A percentile compares a stretch with the other conserved stretches of the same genome.
Evolutionary conservation across 2,888 invertebrate species (phyloP).

Genomic region (Coleophora deauratella): DNA sequence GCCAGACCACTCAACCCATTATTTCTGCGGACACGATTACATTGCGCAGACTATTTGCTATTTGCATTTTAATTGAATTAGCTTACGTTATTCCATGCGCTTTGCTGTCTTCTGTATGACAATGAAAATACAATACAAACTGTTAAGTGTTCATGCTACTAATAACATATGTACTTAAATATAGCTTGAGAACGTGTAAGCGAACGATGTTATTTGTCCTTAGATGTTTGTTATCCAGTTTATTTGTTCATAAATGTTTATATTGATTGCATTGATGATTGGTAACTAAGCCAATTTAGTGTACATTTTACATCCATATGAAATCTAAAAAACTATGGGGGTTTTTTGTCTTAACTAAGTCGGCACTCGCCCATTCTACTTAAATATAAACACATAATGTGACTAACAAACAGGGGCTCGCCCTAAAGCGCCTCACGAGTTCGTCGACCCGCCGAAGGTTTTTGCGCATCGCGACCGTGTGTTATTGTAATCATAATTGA

Average conservation of each 20-base stretch:
- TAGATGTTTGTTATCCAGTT: no score
- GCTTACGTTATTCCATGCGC: constrained; percentile 23
- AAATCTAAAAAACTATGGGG: no score
- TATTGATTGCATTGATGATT: no score
- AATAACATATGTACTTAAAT: neutral
- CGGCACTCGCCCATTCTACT: no score
- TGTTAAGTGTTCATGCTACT: neutral
- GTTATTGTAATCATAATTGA: constrained; percentile 65
- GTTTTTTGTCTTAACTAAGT: neutral
- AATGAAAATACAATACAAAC: neutral
- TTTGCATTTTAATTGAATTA: constrained; percentile 49
- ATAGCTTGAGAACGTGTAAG: no score
- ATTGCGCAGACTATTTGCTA: constrained; percentile 39
- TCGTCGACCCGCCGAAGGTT: constrained; percentile 66
- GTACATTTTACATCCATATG: no score
- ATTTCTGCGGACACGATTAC: constrained; percentile 40
- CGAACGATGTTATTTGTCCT: no score
- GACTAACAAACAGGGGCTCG: constrained; percentile 15
- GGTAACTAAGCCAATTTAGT: no score
- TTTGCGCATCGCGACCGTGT: constrained; percentile 61
- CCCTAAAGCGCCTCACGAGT: constrained; percentile 69
- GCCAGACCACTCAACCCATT: constrained; percentile 27
- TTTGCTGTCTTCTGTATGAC: constrained; percentile 17
- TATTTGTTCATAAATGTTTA: no score
- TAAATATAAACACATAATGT: neutral